Evolutionary conservation across 2,888 invertebrate species (phyloP).

Genomic region (Tineola bisselliella): DNA sequence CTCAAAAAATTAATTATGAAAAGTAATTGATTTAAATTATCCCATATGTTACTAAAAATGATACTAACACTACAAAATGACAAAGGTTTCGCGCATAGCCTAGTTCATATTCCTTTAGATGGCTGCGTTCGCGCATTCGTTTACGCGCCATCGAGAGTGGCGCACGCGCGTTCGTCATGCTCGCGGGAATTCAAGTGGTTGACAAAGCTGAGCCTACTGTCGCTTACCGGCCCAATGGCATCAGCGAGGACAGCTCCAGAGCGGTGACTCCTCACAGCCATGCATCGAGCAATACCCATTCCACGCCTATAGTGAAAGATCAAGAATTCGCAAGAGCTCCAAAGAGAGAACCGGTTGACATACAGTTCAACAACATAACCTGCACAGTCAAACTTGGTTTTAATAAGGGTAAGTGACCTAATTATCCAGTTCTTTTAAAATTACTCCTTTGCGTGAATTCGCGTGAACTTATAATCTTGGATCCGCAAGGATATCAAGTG

Average conservation of each 20-base stretch:
- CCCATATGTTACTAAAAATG: background rate
- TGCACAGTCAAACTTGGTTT: constrained; percentile 78
- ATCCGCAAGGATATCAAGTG: background rate
- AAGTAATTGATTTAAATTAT: background rate
- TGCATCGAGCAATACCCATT: constrained; percentile 11
- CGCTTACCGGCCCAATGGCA: constrained; percentile 3
- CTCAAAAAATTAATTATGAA: no score
- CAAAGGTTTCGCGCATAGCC: constrained; percentile 5
- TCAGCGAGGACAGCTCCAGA: constrained; percentile 14
- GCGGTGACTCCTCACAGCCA: constrained; percentile 16
- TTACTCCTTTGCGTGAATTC: no score
- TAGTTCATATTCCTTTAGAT: background rate
- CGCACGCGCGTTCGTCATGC: constrained; percentile 53
- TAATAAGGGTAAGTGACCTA: constrained; percentile 70
- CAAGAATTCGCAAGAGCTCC: constrained; percentile 35
- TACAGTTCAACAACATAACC: constrained; percentile 77
- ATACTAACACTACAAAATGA: background rate
- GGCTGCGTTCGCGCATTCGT: constrained; percentile 40
- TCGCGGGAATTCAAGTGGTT: constrained; percentile 56
- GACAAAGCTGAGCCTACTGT: constrained; percentile 28
- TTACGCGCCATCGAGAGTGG: constrained; percentile 29
- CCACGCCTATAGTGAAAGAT: background rate
- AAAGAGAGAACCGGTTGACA: constrained; percentile 69
- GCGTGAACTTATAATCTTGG: background rate
- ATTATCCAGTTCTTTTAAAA: no score